These are phyloP conservation scores for Ardeotis arabs DNA, from an alignment of 2,113 vertebrate species.

Conservation along the genomic window DNA sequence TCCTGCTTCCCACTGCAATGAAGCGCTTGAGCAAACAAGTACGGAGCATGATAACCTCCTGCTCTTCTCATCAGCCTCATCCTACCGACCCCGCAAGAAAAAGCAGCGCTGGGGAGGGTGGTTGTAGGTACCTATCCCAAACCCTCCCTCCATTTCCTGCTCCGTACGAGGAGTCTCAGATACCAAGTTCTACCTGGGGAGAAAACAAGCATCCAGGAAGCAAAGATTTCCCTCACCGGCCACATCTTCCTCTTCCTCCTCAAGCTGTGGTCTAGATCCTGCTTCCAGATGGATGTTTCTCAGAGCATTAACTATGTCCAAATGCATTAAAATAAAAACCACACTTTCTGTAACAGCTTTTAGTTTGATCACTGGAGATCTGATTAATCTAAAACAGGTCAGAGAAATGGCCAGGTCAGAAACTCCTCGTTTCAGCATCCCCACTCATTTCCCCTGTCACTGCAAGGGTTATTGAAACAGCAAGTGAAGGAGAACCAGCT, in stretches of 20 bases:
- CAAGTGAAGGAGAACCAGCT: background rate
- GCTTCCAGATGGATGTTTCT: background rate
- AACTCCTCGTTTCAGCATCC: background rate
- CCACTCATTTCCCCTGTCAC: background rate
- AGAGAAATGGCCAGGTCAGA: background rate
- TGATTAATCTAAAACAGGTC: background rate
- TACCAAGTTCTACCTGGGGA: background rate
- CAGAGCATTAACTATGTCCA: background rate
- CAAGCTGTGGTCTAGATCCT: background rate
- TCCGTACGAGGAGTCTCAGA: background rate
- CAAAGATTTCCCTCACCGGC: background rate
- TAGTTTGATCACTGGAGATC: no score
- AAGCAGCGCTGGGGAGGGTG: background rate
- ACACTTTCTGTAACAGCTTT: background rate
- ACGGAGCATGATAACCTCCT: background rate
- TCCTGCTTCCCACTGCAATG: background rate
- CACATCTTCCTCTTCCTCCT: background rate
- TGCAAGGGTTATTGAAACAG: background rate
- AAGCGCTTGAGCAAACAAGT: background rate
- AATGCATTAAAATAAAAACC: background rate
- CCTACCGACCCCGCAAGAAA: background rate
- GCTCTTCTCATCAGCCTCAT: background rate
- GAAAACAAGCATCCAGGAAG: background rate
- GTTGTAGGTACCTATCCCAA: background rate
- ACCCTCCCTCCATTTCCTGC: background rate